Percentiles rank a stretch among this genome's conserved stretches.
phyloP scores from a whole-genome alignment of 2,888 invertebrate species.

The Balanococcus diminutus region DNA sequence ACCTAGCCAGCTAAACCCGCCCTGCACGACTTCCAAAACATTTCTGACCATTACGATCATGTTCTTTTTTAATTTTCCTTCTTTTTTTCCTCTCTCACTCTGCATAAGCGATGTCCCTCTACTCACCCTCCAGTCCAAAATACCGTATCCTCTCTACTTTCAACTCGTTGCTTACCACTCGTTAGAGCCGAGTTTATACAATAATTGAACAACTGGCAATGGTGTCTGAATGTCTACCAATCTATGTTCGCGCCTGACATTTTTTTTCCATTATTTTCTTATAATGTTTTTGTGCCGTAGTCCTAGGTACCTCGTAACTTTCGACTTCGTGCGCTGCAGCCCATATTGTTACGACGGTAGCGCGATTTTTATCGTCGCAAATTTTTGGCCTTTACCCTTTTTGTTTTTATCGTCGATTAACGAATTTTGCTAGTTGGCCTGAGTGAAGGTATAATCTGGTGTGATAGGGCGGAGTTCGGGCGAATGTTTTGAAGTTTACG shows the following conservation, averaged over 20 bases:
- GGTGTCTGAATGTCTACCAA: constrained; percentile 54
- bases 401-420: too few relatives aligned
- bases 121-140: background rate
- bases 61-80: constrained; percentile 4
- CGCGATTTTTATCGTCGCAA: background rate
- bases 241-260: constrained; percentile 43
- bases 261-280: background rate
- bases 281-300: too few relatives aligned
- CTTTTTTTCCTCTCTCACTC: background rate
- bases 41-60: background rate
- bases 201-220: constrained; percentile 52
- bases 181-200: constrained; percentile 19
- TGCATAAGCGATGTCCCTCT: too few relatives aligned
- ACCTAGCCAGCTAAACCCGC: constrained; percentile 15
- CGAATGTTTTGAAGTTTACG: too few relatives aligned
- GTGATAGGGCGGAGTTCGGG: too few relatives aligned
- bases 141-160: background rate
- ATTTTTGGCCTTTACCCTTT: background rate
- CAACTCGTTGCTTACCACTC: constrained; percentile 33
- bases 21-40: background rate
- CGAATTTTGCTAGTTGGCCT: too few relatives aligned
- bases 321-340: background rate
- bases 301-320: too few relatives aligned
- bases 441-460: too few relatives aligned
- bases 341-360: background rate